phyloP scores from a whole-genome alignment of 2,113 vertebrate species.

The Ginglymostoma cirratum region DNA sequence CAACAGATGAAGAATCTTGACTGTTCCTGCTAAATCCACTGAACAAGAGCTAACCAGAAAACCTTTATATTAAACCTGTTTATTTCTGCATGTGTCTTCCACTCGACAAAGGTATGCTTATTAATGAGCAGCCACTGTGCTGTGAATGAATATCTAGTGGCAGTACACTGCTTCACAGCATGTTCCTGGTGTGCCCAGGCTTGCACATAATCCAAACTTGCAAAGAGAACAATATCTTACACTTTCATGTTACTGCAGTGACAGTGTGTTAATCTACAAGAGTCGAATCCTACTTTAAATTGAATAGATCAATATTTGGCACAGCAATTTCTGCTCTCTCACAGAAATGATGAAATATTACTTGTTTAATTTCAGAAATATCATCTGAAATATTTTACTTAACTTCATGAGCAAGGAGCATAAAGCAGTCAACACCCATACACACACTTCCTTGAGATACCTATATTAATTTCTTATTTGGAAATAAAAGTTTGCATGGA shows the following conservation, averaged over 20 bases:
- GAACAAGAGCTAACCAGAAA: neutral
- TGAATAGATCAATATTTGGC: neutral
- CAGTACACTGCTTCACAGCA: neutral
- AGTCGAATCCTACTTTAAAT: neutral
- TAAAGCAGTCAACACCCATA: neutral
- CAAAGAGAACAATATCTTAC: neutral
- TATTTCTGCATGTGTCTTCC: neutral
- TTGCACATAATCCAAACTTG: neutral
- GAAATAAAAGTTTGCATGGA: neutral
- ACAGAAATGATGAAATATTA: neutral
- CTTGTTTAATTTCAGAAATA: neutral
- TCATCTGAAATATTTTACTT: neutral
- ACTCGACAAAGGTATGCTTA: neutral
- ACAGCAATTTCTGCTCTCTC: neutral
- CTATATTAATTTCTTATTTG: neutral
- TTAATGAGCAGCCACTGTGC: neutral
- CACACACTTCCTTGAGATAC: neutral
- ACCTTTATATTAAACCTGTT: neutral
- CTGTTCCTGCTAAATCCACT: neutral
- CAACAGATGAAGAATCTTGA: slow-evolving; percentile 9
- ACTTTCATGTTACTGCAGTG: neutral
- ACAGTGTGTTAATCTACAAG: neutral
- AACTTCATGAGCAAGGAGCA: neutral
- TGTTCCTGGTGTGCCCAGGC: neutral
- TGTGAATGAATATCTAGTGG: neutral